These are phyloP conservation scores for Sphenodon punctatus DNA, from an alignment of 2,797 vertebrate genomes.

Conservation along the genomic window DNA sequence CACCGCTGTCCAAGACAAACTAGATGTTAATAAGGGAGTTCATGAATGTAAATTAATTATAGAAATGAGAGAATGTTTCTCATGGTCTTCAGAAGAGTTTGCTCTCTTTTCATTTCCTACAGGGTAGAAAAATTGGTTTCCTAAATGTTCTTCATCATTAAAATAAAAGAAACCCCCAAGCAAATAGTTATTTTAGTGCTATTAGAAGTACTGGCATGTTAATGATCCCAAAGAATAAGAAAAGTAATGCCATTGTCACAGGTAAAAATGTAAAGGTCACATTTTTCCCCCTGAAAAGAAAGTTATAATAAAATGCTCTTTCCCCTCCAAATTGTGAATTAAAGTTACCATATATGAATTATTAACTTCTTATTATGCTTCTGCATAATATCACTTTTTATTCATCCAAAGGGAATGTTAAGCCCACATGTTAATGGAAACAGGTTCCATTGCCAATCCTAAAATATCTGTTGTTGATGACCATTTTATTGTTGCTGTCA, in stretches of 20 bases:
- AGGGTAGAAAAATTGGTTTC: not conserved
- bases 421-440: not conserved
- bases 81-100: not conserved
- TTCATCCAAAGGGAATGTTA: not conserved
- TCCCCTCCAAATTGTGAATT: not conserved
- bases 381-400: not conserved
- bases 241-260: not conserved
- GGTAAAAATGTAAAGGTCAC: not conserved
- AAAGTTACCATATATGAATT: rapidly evolving
- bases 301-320: not conserved
- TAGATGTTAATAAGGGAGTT: not conserved
- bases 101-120: not conserved
- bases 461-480: not conserved
- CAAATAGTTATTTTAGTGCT: not conserved
- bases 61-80: not conserved
- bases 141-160: not conserved
- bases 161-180: not conserved
- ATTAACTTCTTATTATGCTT: not conserved
- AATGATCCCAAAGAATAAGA: not conserved
- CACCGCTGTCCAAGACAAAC: too few relatives aligned
- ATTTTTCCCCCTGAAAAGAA: not conserved
- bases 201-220: not conserved
- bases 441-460: not conserved
- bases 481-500: not conserved
- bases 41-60: not conserved